A percentile compares a stretch with the other conserved stretches of the same genome.
Conservation (phyloP, 2,888 invertebrate species). For the Sussaba pulchella region DNA sequence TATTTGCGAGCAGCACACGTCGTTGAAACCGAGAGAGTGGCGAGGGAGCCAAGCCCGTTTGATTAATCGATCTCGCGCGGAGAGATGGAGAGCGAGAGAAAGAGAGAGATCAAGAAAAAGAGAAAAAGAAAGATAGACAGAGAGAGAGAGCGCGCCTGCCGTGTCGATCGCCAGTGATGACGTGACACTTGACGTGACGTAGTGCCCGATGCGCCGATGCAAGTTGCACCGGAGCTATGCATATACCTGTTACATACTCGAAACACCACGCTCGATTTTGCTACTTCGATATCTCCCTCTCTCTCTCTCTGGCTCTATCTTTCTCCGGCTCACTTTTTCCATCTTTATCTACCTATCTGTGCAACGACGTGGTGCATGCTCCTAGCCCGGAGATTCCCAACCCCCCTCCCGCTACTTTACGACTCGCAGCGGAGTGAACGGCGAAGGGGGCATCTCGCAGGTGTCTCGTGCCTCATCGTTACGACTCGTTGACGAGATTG, state of each 20-base stretch:
- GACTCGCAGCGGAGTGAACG: neutral
- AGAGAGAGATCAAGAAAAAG: too few species aligned
- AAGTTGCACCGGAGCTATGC: slow-evolving; percentile 40
- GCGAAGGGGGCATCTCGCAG: slow-evolving; percentile 6
- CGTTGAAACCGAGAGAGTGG: slow-evolving; percentile 15
- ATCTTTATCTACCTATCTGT: slow-evolving; percentile 12
- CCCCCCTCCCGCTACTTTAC: neutral
- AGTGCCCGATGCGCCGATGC: slow-evolving; percentile 41
- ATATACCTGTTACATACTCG: slow-evolving; percentile 13
- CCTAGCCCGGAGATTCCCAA: neutral
- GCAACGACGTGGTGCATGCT: slow-evolving; percentile 7
- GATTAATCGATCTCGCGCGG: slow-evolving; percentile 55
- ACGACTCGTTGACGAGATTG: neutral
- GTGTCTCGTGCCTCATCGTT: slow-evolving; percentile 34
- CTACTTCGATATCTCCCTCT: slow-evolving; percentile 21
- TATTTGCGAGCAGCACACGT: slow-evolving; percentile 60
- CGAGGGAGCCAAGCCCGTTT: slow-evolving; percentile 36
- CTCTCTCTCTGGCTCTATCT: slow-evolving; percentile 7
- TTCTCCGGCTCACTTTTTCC: neutral
- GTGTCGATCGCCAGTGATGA: slow-evolving; percentile 62
- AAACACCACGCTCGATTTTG: slow-evolving; percentile 35
- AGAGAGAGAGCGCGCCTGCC: slow-evolving; percentile 35
- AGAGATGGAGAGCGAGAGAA: slow-evolving; percentile 36
- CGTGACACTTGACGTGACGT: slow-evolving; percentile 64
- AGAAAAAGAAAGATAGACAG: too few species aligned